Evolutionary conservation across 2,113 vertebrate genomes (phyloP).

Genomic region (Sarotherodon lohbergeri): DNA sequence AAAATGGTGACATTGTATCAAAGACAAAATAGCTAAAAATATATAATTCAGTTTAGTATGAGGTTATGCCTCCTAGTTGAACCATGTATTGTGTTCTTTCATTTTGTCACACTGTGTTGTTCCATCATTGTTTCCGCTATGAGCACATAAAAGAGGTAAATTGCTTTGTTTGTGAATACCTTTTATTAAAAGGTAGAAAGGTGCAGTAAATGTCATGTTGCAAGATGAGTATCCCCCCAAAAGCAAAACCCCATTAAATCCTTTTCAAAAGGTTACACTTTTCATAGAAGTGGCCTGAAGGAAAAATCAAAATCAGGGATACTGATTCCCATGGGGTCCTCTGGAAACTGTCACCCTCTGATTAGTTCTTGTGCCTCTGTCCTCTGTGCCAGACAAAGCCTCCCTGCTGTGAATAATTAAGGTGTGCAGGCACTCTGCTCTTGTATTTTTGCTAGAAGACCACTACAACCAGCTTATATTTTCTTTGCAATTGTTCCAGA

Average conservation of each 20-base stretch:
- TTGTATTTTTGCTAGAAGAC: not conserved
- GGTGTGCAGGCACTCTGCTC: constrained; percentile 1
- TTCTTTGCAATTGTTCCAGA: not conserved
- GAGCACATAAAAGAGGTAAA: not conserved
- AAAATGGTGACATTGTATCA: not conserved
- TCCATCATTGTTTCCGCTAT: not conserved
- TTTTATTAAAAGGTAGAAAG: constrained; percentile 31
- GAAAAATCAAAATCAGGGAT: constrained; percentile 30
- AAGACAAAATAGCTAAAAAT: not conserved
- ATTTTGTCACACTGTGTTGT: not conserved
- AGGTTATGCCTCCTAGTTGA: not conserved
- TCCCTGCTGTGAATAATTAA: constrained; percentile 48
- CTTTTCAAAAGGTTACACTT: constrained; percentile 30
- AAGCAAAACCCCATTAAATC: constrained; percentile 29
- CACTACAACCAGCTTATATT: not conserved
- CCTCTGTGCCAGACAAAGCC: constrained; percentile 25
- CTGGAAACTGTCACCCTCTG: constrained; percentile 36
- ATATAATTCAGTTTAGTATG: not conserved
- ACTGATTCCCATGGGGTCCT: constrained; percentile 9
- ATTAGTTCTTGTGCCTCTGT: constrained; percentile 32
- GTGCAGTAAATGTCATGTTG: constrained; percentile 43
- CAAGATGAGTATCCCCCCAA: constrained; percentile 35
- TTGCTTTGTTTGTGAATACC: constrained; percentile 29
- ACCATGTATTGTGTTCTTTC: not conserved
- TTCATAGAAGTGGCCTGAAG: constrained; percentile 9